Percentiles rank a stretch among this genome's conserved stretches.
Conservation (phyloP, 2,113 vertebrate species). For the Corythaeola cristata region DNA sequence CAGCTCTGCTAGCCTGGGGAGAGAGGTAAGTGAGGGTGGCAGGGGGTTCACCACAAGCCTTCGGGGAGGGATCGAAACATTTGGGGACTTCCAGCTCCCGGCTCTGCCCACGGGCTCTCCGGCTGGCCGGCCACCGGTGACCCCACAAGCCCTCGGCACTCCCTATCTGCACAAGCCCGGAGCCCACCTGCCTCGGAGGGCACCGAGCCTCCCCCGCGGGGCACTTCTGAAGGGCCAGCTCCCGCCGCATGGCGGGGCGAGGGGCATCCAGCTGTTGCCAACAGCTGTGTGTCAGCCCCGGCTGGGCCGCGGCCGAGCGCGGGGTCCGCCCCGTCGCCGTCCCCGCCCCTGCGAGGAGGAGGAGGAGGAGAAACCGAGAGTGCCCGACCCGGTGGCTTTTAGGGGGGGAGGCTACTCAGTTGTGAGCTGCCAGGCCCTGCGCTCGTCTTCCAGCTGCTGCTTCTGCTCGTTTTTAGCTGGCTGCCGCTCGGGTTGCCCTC, state of each 20-base stretch:
- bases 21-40: background rate
- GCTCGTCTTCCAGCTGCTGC: background rate
- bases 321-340: conserved; percentile 10
- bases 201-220: background rate
- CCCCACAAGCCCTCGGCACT: background rate
- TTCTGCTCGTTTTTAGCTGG: background rate
- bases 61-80: background rate
- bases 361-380: conserved; percentile 32
- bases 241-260: background rate
- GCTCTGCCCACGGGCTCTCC: background rate
- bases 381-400: conserved; percentile 66
- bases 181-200: background rate
- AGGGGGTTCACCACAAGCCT: background rate
- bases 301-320: conserved; percentile 27
- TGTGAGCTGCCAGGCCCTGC: background rate
- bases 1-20: background rate
- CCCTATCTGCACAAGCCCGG: background rate
- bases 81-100: background rate
- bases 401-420: conserved; percentile 40
- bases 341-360: conserved; percentile 39
- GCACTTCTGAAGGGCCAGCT: background rate
- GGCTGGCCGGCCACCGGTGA: background rate
- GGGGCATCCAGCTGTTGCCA: conserved; percentile 66
- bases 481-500: background rate
- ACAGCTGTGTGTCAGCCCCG: conserved; percentile 69